Evolutionary conservation across 1,140 invertebrate species (phyloP).

Genomic region (Drosophila chauvacae): DNA sequence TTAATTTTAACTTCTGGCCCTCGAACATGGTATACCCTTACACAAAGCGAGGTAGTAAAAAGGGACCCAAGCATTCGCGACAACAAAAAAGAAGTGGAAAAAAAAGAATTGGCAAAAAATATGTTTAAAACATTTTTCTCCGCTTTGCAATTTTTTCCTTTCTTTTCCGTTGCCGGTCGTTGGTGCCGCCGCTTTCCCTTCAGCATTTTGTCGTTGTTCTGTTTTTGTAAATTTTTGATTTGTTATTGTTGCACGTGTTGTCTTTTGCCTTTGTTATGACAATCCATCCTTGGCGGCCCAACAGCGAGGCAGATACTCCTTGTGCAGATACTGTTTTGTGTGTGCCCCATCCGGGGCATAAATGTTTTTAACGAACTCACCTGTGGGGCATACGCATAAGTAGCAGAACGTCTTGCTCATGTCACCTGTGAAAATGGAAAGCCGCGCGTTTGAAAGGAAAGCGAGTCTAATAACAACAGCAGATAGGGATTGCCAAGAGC

Average conservation of each 20-base stretch:
- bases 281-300: conserved; percentile 69
- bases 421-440: conserved; percentile 50
- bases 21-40: background rate
- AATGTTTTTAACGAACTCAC: conserved; percentile 69
- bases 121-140: conserved; percentile 80
- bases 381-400: conserved; percentile 64
- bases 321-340: conserved; percentile 7
- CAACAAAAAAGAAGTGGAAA: conserved; percentile 37
- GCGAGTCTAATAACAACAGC: conserved; percentile 28
- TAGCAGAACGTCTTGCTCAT: conserved; percentile 44
- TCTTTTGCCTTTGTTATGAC: conserved; percentile 79
- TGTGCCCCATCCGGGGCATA: conserved; percentile 49
- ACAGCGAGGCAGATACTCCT: conserved; percentile 19
- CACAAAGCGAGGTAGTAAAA: background rate
- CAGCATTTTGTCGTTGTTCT: conserved; percentile 56
- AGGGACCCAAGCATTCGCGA: conserved; percentile 41
- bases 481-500: conserved; percentile 34
- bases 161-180: conserved; percentile 33
- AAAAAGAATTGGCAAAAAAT: conserved; percentile 67
- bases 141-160: conserved; percentile 68
- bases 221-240: conserved; percentile 82
- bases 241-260: conserved; percentile 83
- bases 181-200: conserved; percentile 13
- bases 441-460: conserved; percentile 7
- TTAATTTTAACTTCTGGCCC: background rate